Evolutionary conservation across 2,797 vertebrate species (phyloP).

Genomic region (Amphiprion clarkii): DNA sequence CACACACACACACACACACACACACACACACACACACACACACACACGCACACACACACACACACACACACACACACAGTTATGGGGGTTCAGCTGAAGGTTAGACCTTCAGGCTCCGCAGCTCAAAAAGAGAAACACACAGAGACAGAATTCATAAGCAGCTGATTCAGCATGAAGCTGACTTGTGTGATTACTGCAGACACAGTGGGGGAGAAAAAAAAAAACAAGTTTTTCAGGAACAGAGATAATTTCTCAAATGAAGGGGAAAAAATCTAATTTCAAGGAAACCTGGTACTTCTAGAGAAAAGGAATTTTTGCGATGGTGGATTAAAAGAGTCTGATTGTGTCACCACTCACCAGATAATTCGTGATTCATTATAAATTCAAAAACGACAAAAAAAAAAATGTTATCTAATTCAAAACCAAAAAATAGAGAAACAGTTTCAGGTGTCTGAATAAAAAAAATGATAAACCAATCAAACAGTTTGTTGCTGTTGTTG

Average conservation of each 20-base stretch:
- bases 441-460: too few species aligned
- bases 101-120: constrained; percentile 75
- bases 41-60: constrained; percentile 17
- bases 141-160: constrained; percentile 73
- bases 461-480: too few species aligned
- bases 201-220: not conserved
- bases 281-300: not conserved
- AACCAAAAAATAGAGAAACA: too few species aligned
- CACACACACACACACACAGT: constrained; percentile 6
- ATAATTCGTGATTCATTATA: too few species aligned
- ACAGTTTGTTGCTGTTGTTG: too few species aligned
- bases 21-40: constrained; percentile 3
- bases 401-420: too few species aligned
- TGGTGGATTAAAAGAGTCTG: too few species aligned
- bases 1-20: constrained; percentile 14
- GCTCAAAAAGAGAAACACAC: constrained; percentile 60
- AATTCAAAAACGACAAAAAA: too few species aligned
- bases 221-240: constrained; percentile 22
- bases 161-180: constrained; percentile 62
- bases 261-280: constrained; percentile 19
- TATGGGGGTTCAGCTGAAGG: constrained; percentile 72
- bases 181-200: constrained; percentile 54
- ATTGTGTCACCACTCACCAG: too few species aligned
- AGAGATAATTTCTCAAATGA: constrained; percentile 5
- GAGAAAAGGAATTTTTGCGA: too few species aligned